A percentile compares a stretch with the other conserved stretches of the same genome.
phyloP scores from a whole-genome alignment of 2,113 vertebrate species.

The Empidonax alnorum region DNA sequence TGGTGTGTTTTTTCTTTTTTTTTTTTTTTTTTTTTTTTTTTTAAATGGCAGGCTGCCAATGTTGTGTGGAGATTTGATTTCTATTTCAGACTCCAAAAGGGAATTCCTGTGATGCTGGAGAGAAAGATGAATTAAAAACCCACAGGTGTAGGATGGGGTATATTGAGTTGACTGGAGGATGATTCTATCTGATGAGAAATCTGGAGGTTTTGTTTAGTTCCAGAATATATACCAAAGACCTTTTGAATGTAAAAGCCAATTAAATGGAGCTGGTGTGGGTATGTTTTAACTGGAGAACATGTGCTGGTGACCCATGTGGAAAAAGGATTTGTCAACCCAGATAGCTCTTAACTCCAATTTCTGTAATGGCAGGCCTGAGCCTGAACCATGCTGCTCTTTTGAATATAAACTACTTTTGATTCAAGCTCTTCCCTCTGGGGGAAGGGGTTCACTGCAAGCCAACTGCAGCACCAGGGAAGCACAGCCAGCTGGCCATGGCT shows the following conservation, averaged over 20 bases:
- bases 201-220: not conserved
- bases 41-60: constrained; percentile 6
- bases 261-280: not conserved
- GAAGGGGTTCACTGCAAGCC: not conserved
- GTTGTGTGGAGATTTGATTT: not conserved
- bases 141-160: not conserved
- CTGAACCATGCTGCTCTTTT: not conserved
- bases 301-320: not conserved
- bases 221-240: not conserved
- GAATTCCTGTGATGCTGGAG: constrained; percentile 5
- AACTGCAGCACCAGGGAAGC: not conserved
- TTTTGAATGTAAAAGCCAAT: not conserved
- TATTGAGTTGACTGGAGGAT: not conserved
- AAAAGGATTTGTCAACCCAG: not conserved
- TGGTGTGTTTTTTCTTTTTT: too few relatives aligned
- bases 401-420: not conserved
- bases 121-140: constrained; percentile 9
- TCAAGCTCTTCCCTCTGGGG: not conserved
- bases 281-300: not conserved
- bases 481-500: not conserved
- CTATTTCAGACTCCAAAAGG: constrained; percentile 19
- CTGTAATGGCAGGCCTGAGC: not conserved
- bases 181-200: not conserved
- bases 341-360: not conserved
- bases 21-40: too few relatives aligned